phyloP scores from a whole-genome alignment of 2,797 vertebrate genomes.

The Nothura maculosa region DNA sequence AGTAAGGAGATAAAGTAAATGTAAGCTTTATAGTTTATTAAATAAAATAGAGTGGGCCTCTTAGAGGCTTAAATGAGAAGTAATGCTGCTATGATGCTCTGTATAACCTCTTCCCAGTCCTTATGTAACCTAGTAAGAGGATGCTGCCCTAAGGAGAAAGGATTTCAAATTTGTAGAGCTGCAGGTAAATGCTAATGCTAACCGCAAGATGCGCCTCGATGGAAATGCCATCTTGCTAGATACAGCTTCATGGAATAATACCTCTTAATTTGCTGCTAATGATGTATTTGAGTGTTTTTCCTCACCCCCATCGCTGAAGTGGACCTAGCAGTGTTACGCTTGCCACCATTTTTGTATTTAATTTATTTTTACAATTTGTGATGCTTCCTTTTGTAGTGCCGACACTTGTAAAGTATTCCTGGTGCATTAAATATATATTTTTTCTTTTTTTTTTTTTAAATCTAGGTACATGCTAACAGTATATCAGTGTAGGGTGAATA shows the following conservation, averaged over 20 bases:
- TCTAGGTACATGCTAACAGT: neutral
- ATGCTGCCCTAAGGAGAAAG: slow-evolving; percentile 17
- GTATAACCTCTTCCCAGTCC: neutral
- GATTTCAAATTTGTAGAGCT: neutral
- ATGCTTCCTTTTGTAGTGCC: slow-evolving; percentile 3
- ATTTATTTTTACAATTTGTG: slow-evolving; percentile 30
- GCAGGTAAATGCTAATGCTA: slow-evolving; percentile 1
- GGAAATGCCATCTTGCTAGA: neutral
- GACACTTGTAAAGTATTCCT: neutral
- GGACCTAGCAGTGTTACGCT: slow-evolving; percentile 2
- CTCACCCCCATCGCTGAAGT: neutral
- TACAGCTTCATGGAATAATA: slow-evolving; percentile 3
- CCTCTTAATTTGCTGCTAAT: slow-evolving; percentile 59
- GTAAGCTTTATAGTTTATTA: neutral
- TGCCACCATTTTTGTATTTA: neutral
- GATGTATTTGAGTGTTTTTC: slow-evolving; percentile 7
- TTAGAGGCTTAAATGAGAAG: slow-evolving; percentile 13
- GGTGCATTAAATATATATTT: neutral
- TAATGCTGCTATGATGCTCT: slow-evolving; percentile 57
- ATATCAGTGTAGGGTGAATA: neutral
- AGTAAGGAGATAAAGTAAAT: neutral
- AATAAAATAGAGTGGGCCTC: neutral
- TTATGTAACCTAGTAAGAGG: neutral
- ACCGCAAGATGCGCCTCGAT: neutral
- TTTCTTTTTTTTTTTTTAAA: neutral